Percentiles rank a stretch among this genome's conserved stretches.
Evolutionary conservation across 2,888 invertebrate genomes (phyloP).

Genomic region (Lasiommata megera): DNA sequence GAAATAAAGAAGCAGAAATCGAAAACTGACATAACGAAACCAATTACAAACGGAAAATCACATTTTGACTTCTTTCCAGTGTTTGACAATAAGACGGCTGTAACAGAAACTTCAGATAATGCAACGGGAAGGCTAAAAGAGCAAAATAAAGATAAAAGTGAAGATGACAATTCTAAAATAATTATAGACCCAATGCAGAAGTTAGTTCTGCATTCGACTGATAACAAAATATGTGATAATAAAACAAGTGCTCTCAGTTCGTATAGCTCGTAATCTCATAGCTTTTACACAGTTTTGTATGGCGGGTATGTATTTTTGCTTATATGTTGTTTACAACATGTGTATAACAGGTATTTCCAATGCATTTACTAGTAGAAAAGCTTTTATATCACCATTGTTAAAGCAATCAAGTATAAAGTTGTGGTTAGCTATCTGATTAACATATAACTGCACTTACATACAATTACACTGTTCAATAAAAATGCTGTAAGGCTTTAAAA

Average conservation of each 20-base stretch:
- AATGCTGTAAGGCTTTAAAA: too few relatives aligned
- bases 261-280: conserved; percentile 68
- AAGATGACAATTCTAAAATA: conserved; percentile 69
- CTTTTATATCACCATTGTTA: neutral
- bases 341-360: conserved; percentile 11
- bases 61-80: conserved; percentile 74
- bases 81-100: conserved; percentile 66
- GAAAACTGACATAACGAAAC: conserved; percentile 55
- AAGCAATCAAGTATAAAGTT: too few relatives aligned
- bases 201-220: conserved; percentile 77
- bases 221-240: conserved; percentile 79
- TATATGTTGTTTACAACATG: conserved; percentile 40
- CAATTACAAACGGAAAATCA: conserved; percentile 62
- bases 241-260: conserved; percentile 75
- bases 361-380: neutral
- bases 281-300: conserved; percentile 64
- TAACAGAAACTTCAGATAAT: conserved; percentile 32
- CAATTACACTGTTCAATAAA: too few relatives aligned
- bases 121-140: conserved; percentile 25
- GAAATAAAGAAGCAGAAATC: conserved; percentile 48
- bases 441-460: too few relatives aligned
- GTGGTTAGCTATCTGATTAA: too few relatives aligned
- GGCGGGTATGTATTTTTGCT: conserved; percentile 52
- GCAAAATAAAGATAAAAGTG: conserved; percentile 33
- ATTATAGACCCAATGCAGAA: conserved; percentile 79